Evolutionary conservation across 2,888 invertebrate genomes (phyloP).

Genomic region (Tetranychus truncatus): DNA sequence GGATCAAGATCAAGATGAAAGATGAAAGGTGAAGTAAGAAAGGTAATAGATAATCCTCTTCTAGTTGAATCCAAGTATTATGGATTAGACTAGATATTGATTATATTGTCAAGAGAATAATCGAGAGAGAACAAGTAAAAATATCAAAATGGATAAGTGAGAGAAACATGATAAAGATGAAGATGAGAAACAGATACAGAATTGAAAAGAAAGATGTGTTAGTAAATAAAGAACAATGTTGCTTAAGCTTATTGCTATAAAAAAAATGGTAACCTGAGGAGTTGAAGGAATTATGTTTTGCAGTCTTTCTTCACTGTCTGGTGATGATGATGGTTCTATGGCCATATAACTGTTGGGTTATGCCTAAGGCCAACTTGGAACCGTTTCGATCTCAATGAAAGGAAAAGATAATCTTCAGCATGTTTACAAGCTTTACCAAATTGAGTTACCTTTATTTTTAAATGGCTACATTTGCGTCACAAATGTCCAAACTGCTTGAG

Average conservation of each 20-base stretch:
- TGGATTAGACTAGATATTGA: background rate
- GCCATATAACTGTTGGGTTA: background rate
- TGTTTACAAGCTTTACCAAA: background rate
- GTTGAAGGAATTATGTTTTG: background rate
- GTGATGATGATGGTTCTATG: background rate
- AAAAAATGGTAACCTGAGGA: background rate
- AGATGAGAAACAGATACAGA: background rate
- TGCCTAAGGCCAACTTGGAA: background rate
- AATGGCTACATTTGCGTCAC: background rate
- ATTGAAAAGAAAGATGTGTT: background rate
- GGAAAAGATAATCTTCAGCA: background rate
- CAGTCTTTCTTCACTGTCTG: background rate
- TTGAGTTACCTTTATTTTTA: background rate
- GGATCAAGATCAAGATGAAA: background rate
- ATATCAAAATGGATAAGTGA: background rate
- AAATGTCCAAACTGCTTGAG: too few species aligned
- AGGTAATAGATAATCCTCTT: background rate
- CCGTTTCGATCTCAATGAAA: background rate
- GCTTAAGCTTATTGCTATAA: background rate
- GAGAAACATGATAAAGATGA: background rate
- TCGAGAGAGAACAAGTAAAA: background rate
- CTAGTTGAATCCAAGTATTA: background rate
- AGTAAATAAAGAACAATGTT: background rate
- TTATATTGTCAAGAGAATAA: constrained; percentile 1
- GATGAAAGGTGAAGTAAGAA: background rate